Conservation (phyloP, 1,140 invertebrate species). For the Zelostemma sp. region DNA sequence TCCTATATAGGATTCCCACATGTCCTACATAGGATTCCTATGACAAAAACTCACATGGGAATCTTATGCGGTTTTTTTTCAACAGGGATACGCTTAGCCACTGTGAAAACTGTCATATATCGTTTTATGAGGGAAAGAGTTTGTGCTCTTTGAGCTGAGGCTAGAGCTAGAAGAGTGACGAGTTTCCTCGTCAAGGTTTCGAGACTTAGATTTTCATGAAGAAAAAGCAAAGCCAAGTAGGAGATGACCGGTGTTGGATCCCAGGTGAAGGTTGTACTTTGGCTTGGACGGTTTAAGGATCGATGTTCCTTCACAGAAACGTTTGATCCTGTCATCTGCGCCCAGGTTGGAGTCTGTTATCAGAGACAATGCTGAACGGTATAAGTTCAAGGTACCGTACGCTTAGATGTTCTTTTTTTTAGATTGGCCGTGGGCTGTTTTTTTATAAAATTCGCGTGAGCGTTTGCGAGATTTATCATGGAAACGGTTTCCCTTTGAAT, state of each 20-base stretch:
- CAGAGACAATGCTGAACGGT: neutral
- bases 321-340: neutral
- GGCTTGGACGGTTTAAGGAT: constrained; percentile 21
- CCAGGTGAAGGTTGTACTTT: constrained; percentile 22
- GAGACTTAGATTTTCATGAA: neutral
- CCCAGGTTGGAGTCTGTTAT: neutral
- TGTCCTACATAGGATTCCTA: no score
- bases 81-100: no score
- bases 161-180: constrained; percentile 15
- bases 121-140: constrained; percentile 1
- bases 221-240: neutral
- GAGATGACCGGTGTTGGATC: constrained; percentile 16
- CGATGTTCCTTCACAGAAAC: constrained; percentile 27
- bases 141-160: constrained; percentile 17
- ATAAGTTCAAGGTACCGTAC: neutral
- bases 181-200: constrained; percentile 4
- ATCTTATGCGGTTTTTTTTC: no score
- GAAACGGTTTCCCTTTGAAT: no score
- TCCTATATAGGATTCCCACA: no score
- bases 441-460: no score
- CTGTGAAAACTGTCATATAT: no score
- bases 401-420: no score
- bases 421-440: no score
- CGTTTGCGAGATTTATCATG: no score
- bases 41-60: no score